phyloP scores from a whole-genome alignment of 2,113 vertebrate species.

The Tragelaphus imberbis region DNA sequence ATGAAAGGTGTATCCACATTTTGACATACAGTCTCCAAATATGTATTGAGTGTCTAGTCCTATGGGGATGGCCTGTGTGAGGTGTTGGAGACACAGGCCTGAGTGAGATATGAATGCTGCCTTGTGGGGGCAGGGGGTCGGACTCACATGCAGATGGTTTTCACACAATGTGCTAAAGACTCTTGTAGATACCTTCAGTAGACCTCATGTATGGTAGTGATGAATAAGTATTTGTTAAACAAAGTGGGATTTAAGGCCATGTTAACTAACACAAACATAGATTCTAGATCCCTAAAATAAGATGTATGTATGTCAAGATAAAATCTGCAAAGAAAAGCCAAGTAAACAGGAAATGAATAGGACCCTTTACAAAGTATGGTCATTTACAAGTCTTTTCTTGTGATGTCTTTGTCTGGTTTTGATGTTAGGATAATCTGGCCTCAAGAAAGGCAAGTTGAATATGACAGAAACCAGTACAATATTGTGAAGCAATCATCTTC shows the following conservation, averaged over 20 bases:
- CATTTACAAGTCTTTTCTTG: not conserved
- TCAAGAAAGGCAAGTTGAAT: not conserved
- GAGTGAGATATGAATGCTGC: not conserved
- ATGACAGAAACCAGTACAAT: not conserved
- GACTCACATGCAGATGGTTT: not conserved
- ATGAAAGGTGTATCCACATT: not conserved
- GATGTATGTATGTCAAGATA: not conserved
- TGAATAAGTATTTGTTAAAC: not conserved
- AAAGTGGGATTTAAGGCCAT: not conserved
- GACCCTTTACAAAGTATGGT: not conserved
- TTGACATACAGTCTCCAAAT: not conserved
- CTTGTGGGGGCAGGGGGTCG: not conserved
- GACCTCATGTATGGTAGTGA: not conserved
- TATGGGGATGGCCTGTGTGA: not conserved
- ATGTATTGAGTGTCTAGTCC: not conserved
- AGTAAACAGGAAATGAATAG: not conserved
- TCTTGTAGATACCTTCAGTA: not conserved
- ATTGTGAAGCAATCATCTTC: not conserved
- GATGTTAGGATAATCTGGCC: not conserved
- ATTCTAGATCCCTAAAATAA: not conserved
- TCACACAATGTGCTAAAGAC: not conserved
- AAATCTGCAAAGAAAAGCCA: not conserved
- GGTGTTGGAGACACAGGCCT: not conserved
- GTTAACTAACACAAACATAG: not conserved
- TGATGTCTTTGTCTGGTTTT: not conserved